Evolutionary conservation across 2,113 vertebrate genomes (phyloP).

Genomic region (Gymnobelideus leadbeateri): DNA sequence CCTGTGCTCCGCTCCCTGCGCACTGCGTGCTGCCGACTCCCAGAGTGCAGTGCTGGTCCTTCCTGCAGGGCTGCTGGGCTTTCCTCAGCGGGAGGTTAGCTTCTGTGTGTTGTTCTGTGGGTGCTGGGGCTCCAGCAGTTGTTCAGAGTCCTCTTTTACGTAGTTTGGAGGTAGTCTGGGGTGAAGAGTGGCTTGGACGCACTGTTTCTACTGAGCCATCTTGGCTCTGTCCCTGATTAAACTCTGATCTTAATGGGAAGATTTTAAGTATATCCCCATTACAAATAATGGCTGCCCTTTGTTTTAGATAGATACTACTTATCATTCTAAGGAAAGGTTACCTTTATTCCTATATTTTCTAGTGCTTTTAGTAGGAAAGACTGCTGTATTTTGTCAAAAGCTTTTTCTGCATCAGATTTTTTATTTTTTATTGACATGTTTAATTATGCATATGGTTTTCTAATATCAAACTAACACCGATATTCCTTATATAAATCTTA

Average conservation of each 20-base stretch:
- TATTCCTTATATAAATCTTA: neutral
- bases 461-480: neutral
- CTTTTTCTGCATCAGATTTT: neutral
- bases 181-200: too few relatives aligned
- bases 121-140: too few relatives aligned
- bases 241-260: neutral
- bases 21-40: too few relatives aligned
- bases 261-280: neutral
- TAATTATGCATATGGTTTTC: neutral
- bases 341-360: neutral
- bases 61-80: too few relatives aligned
- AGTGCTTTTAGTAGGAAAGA: neutral
- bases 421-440: neutral
- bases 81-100: too few relatives aligned
- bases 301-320: neutral
- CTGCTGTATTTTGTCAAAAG: neutral
- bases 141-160: too few relatives aligned
- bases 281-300: neutral
- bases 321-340: neutral
- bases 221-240: too few relatives aligned
- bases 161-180: too few relatives aligned
- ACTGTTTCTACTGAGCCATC: too few relatives aligned
- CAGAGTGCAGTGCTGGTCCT: too few relatives aligned
- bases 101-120: too few relatives aligned
- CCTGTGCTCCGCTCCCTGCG: too few relatives aligned